Conservation (phyloP, 2,113 vertebrate genomes). For the Eira barbara region DNA sequence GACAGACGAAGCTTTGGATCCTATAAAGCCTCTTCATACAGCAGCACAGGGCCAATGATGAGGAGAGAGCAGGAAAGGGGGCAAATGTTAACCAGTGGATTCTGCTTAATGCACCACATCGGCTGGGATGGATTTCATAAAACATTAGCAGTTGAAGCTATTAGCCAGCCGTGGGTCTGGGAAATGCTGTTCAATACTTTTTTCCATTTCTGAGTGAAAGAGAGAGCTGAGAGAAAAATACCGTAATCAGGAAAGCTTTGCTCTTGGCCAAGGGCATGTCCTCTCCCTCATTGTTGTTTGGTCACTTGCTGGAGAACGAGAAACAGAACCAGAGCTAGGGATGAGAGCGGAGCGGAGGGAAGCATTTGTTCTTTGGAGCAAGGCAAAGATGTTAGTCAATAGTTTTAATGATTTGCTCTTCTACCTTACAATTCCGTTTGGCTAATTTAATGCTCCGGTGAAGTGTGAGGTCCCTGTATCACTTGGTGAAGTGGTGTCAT, state of each 20-base stretch:
- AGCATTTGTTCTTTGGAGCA: neutral
- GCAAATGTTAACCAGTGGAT: neutral
- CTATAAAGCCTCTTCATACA: neutral
- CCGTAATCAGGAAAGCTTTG: neutral
- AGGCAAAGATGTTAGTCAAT: neutral
- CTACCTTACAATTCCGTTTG: neutral
- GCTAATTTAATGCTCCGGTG: neutral
- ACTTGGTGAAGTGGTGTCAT: neutral
- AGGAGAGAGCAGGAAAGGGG: neutral
- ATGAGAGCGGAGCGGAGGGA: neutral
- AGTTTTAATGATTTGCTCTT: neutral
- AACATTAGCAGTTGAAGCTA: neutral
- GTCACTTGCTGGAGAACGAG: neutral
- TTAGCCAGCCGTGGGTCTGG: neutral
- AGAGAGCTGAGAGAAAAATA: neutral
- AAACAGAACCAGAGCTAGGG: neutral
- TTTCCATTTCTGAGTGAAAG: neutral
- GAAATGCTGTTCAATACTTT: neutral
- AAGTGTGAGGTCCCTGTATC: neutral
- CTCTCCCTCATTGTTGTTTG: neutral
- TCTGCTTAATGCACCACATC: neutral
- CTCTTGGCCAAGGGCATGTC: neutral
- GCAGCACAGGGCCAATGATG: neutral
- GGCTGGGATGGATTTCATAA: neutral
- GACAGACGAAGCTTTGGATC: neutral